Percentiles rank a stretch among this genome's conserved stretches.
phyloP scores from a whole-genome alignment of 2,113 vertebrate species.

The Damaliscus lunatus region DNA sequence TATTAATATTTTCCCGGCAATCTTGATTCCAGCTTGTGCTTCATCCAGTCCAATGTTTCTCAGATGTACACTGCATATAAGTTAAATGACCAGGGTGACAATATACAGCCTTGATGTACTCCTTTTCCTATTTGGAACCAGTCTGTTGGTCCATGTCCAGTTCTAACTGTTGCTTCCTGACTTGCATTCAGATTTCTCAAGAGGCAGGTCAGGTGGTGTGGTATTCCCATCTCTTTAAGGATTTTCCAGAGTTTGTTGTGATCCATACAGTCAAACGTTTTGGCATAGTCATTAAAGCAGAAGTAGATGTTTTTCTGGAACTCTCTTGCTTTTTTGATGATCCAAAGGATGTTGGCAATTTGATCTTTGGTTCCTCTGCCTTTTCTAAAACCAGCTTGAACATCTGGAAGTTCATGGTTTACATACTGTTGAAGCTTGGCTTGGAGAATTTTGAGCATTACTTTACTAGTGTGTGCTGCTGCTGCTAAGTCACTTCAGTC shows the following conservation, averaged over 20 bases:
- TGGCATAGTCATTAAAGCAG: background rate
- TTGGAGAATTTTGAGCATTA: background rate
- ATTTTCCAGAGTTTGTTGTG: background rate
- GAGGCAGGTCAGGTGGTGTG: background rate
- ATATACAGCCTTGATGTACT: background rate
- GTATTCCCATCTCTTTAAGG: background rate
- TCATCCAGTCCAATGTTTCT: background rate
- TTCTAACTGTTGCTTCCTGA: background rate
- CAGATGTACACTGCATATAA: background rate
- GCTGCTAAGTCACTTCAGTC: no score
- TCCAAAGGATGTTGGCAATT: background rate
- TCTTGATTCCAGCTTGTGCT: background rate
- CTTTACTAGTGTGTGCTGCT: background rate
- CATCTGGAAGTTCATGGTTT: accelerated
- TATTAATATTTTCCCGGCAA: accelerated
- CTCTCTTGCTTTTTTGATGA: background rate
- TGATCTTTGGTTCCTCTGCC: background rate
- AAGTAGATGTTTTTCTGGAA: background rate
- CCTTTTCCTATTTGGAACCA: background rate
- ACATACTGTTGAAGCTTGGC: background rate
- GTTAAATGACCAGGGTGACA: background rate
- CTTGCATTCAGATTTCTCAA: background rate
- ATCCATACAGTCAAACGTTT: background rate
- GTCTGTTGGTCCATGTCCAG: background rate
- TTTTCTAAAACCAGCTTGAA: background rate